These are phyloP conservation scores for Steinernema carpocapsae DNA, from an alignment of 2,888 invertebrate species.

Conservation along the genomic window DNA sequence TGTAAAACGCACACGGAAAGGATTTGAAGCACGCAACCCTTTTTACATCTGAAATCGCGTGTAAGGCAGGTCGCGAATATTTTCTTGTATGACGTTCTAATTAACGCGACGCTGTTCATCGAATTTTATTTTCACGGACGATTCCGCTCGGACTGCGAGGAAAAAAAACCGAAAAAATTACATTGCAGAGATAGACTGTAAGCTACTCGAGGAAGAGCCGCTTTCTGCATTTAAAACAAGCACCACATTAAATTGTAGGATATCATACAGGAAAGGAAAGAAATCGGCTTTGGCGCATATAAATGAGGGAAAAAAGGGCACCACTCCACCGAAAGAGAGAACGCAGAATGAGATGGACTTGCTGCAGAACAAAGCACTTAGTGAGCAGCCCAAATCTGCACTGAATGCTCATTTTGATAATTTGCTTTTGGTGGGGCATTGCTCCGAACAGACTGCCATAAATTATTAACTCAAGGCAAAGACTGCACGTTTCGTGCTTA, in stretches of 20 bases:
- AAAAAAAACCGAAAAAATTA: not conserved
- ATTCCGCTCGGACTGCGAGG: too few species aligned
- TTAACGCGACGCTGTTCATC: not conserved
- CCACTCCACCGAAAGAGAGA: slow-evolving; percentile 28
- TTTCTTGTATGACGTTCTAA: not conserved
- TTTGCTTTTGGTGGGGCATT: not conserved
- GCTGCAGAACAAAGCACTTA: slow-evolving; percentile 21
- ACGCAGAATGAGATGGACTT: slow-evolving; percentile 25
- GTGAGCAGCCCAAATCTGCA: not conserved
- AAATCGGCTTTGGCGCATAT: slow-evolving; percentile 31
- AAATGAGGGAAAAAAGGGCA: slow-evolving; percentile 29
- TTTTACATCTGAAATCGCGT: slow-evolving; percentile 24
- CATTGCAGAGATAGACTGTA: not conserved
- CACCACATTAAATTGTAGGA: not conserved
- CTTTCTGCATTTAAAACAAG: not conserved
- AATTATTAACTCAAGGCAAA: slow-evolving; percentile 18
- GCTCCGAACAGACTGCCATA: not conserved
- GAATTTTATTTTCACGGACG: too few species aligned
- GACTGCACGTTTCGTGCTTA: slow-evolving; percentile 20
- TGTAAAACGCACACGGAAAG: not conserved
- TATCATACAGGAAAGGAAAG: not conserved
- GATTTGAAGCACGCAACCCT: not conserved
- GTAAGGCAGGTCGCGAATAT: slow-evolving; percentile 7
- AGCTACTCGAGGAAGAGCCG: not conserved
- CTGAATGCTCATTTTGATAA: not conserved